A percentile compares a stretch with the other conserved stretches of the same genome.
Conservation (phyloP, 2,797 vertebrate species). For the Spinus olivaceus region DNA sequence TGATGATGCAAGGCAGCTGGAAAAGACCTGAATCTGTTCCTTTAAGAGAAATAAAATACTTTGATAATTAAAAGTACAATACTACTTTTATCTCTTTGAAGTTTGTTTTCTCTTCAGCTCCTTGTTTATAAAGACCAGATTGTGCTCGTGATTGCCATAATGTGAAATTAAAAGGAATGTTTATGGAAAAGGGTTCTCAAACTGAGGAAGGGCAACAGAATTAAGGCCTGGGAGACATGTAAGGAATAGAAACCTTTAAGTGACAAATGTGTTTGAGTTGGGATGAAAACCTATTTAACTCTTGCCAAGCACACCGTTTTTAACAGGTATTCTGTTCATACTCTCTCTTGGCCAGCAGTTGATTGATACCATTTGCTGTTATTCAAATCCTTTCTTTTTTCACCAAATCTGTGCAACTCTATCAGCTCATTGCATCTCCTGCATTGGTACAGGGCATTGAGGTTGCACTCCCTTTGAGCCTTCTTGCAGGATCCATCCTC, state of each 20-base stretch:
- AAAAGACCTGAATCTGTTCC: background rate
- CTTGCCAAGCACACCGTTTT: background rate
- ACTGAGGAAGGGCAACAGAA: background rate
- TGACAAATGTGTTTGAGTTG: background rate
- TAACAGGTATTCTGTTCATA: background rate
- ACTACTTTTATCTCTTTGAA: slow-evolving; percentile 28
- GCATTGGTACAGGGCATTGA: too few species aligned
- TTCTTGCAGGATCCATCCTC: background rate
- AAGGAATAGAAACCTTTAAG: background rate
- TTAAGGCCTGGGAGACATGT: background rate
- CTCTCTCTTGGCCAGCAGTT: background rate
- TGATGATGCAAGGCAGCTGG: slow-evolving; percentile 24
- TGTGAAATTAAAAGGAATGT: slow-evolving; percentile 12
- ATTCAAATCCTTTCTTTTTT: background rate
- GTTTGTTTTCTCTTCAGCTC: slow-evolving; percentile 2
- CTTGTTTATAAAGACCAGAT: slow-evolving; percentile 15
- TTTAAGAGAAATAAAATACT: slow-evolving; percentile 29
- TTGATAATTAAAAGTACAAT: slow-evolving; percentile 36
- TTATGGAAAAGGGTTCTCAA: background rate
- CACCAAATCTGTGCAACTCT: background rate
- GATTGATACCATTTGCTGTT: background rate
- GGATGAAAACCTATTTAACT: background rate
- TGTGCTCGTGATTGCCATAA: background rate
- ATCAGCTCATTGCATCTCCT: background rate
- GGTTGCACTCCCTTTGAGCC: background rate